phyloP scores from a whole-genome alignment of 2,113 vertebrate species.

The Pygoscelis adeliae region DNA sequence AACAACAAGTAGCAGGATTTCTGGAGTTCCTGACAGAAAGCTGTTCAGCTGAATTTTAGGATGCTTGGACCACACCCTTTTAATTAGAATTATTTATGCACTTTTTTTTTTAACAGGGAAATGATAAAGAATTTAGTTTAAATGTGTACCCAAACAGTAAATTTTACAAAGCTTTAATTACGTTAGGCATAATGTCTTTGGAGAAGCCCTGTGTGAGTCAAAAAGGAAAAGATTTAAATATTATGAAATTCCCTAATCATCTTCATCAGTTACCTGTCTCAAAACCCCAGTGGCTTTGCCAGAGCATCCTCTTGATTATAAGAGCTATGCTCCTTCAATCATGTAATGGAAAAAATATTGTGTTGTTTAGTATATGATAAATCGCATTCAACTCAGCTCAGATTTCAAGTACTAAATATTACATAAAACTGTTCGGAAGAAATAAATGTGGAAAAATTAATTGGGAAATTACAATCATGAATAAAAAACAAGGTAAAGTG shows the following conservation, averaged over 20 bases:
- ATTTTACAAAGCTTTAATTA: neutral
- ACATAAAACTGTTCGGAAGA: neutral
- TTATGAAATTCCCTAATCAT: neutral
- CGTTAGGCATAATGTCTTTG: neutral
- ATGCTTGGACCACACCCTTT: neutral
- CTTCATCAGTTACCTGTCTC: neutral
- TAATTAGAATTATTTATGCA: neutral
- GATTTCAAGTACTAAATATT: neutral
- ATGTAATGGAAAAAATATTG: neutral
- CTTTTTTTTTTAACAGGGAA: neutral
- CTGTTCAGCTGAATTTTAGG: neutral
- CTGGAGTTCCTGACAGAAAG: neutral
- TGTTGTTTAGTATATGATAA: neutral
- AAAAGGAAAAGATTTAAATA: neutral
- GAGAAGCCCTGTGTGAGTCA: neutral
- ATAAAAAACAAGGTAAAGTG: neutral
- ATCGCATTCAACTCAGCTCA: neutral
- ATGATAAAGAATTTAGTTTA: neutral
- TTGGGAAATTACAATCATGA: neutral
- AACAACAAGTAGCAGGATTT: neutral
- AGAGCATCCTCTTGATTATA: neutral
- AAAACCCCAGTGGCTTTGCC: neutral
- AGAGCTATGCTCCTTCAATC: neutral
- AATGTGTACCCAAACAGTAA: neutral
- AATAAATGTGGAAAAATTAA: neutral